These are phyloP conservation scores for Blera fallax DNA, from an alignment of 2,888 invertebrate species.

Conservation along the genomic window DNA sequence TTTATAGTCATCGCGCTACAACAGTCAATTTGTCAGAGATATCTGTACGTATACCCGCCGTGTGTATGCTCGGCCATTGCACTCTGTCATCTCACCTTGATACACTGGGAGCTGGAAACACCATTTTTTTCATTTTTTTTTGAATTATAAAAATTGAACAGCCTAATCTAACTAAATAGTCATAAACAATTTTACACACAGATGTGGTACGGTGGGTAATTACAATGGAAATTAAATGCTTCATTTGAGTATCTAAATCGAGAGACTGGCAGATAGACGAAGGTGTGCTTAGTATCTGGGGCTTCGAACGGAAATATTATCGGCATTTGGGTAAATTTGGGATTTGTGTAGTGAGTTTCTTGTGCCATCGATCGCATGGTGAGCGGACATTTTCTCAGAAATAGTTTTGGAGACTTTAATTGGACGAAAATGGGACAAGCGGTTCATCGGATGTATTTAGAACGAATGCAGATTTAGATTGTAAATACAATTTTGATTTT, in stretches of 20 bases:
- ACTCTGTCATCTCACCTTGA: constrained; percentile 30
- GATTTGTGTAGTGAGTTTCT: neutral
- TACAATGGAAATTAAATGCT: constrained; percentile 55
- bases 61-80: constrained; percentile 32
- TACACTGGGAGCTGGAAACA: neutral
- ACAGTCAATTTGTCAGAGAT: constrained; percentile 56
- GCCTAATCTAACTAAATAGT: constrained; percentile 40
- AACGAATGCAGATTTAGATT: constrained; percentile 44
- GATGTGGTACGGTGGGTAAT: constrained; percentile 2
- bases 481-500: neutral
- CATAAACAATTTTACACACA: constrained; percentile 8
- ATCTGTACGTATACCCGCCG: neutral
- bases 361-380: constrained; percentile 7
- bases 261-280: neutral
- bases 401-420: neutral
- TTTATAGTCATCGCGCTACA: constrained; percentile 50
- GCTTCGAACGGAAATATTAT: constrained; percentile 43
- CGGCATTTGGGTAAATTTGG: constrained; percentile 17
- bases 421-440: constrained; percentile 34
- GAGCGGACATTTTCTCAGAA: neutral
- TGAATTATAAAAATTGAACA: neutral
- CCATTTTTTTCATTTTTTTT: neutral
- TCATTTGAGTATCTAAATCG: constrained; percentile 35
- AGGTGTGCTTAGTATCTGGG: constrained; percentile 9
- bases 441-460: constrained; percentile 29